These are phyloP conservation scores for Dromococcyx pavoninus DNA, from an alignment of 2,797 vertebrate genomes.

Conservation along the genomic window DNA sequence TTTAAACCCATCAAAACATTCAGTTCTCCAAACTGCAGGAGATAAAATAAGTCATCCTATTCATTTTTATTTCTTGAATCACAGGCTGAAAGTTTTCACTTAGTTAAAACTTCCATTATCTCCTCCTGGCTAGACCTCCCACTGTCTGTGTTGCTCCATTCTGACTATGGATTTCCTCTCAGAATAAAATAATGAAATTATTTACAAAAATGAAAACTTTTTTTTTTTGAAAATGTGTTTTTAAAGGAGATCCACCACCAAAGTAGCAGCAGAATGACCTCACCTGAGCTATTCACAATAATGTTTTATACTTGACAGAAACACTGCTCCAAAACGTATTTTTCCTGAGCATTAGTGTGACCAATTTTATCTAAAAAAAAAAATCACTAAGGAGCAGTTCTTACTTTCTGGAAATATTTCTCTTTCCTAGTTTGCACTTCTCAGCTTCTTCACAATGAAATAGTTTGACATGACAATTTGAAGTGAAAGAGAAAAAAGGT, in stretches of 20 bases:
- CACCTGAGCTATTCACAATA: background rate
- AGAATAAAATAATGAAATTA: background rate
- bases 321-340: background rate
- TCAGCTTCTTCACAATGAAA: background rate
- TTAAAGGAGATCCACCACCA: background rate
- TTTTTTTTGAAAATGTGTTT: background rate
- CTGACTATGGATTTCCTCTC: background rate
- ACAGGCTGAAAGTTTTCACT: background rate
- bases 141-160: background rate
- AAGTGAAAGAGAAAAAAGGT: too few species aligned
- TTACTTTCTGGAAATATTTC: background rate
- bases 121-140: background rate
- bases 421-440: background rate
- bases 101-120: constrained; percentile 6
- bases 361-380: background rate
- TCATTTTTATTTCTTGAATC: constrained; percentile 22
- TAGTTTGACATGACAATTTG: background rate
- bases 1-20: background rate
- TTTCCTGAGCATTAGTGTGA: background rate
- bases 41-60: constrained; percentile 10
- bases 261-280: background rate
- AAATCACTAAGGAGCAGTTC: background rate
- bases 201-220: background rate
- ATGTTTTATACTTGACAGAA: background rate
- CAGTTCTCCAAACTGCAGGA: background rate